Base-by-base conservation (phyloP, 1,140 invertebrate species). In the Apolygus lucorum region DNA sequence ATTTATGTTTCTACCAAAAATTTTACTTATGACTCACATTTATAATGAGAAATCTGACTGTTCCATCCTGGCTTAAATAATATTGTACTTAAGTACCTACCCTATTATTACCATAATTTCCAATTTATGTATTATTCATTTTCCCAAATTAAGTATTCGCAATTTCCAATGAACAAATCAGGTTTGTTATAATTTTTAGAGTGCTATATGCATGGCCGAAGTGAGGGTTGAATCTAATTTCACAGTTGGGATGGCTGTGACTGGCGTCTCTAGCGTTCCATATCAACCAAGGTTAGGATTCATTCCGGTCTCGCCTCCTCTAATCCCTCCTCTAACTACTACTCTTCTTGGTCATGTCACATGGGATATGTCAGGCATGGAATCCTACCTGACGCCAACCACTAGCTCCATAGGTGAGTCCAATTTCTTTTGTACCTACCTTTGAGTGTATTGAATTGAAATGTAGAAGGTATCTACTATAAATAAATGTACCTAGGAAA, bases 181-280 rank as follows among this genome's bases (percentile, higher is more conserved):
- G 27, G 67, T 29, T 70, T 27, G 28, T 69, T 26, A 8, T 68
- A 63, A 63, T 73, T 83, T 84, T 49, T 76, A 92, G 90, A 90
- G 90, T 21, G 90, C 88, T 77, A 83, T 90, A 59, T 91, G 90
- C 75, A 82, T 84, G 52, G 84, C 89, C 74, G 84, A 87, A 70
- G 76, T 93, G 8, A 84, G 85, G 74, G 85, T 92, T 25, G 84
- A 88, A 67, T 92, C 88, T 68, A 87, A 86, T 2, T 92, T 92
- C 78, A 80, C 83, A 34, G 84, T 87, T 72, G 80, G 85, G 27
- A 90, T 92, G 86, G 83, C 85, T 63, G 83, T 89, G 13, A 81
- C 78, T 26, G 76, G 77, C 28, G 75, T 85, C 11, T 76, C 78
- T 34, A 76, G 82, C 8, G 73, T 82, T n/a, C 79, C 82, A 22